Percentiles rank a stretch among this genome's conserved stretches.
Evolutionary conservation across 2,888 invertebrate species (phyloP).

Genomic region (Eucera pruinosa): DNA sequence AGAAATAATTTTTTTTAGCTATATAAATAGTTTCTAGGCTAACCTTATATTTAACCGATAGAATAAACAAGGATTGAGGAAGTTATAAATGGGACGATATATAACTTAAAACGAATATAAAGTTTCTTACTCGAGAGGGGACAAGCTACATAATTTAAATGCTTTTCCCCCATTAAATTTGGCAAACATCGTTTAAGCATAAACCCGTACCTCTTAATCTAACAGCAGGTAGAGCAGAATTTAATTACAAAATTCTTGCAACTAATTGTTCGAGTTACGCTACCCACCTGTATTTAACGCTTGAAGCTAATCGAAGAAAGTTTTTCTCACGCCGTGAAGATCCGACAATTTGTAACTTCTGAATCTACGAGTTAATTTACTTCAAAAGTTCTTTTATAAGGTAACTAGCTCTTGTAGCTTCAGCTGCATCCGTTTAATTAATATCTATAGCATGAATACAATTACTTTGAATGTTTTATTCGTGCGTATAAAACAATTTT

Average conservation of each 20-base stretch:
- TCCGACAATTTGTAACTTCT: conserved; percentile 24
- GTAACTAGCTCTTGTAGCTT: background rate
- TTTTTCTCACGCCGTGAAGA: conserved; percentile 28
- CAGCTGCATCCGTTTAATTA: conserved; percentile 15
- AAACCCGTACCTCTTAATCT: background rate
- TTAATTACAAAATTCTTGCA: conserved; percentile 36
- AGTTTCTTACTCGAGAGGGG: too few species aligned
- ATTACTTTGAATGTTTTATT: background rate
- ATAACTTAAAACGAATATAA: too few species aligned
- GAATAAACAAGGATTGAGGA: background rate
- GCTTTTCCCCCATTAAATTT: too few species aligned
- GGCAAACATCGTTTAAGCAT: conserved; percentile 4
- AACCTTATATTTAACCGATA: background rate
- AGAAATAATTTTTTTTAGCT: too few species aligned
- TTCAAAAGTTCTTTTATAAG: conserved; percentile 34
- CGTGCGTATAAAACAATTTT: background rate
- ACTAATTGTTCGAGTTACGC: conserved; percentile 23
- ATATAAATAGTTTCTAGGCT: too few species aligned
- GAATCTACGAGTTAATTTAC: conserved; percentile 39
- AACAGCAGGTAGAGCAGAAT: conserved; percentile 9
- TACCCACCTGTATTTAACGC: conserved; percentile 36
- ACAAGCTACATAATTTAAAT: too few species aligned
- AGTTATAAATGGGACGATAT: too few species aligned
- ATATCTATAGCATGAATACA: background rate
- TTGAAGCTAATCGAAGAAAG: conserved; percentile 39